A percentile compares a stretch with the other conserved stretches of the same genome.
phyloP scores from a whole-genome alignment of 2,113 vertebrate genomes.

The Poeciliopsis turrubarensis region DNA sequence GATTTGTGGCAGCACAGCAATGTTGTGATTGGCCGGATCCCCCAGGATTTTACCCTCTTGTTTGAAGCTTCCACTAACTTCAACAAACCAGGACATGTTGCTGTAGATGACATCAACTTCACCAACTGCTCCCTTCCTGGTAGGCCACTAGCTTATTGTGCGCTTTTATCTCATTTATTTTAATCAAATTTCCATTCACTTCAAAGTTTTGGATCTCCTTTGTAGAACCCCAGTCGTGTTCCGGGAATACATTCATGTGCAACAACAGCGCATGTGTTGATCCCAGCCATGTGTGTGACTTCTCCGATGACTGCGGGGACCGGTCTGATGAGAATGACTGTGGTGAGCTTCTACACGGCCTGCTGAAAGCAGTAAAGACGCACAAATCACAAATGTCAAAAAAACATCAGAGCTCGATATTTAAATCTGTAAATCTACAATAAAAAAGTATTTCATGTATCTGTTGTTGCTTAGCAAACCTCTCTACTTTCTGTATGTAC shows the following conservation, averaged over 20 bases:
- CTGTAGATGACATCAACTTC: slow-evolving; percentile 77
- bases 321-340: slow-evolving; percentile 74
- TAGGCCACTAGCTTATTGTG: slow-evolving; percentile 14
- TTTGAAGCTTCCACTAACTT: slow-evolving; percentile 75
- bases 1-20: slow-evolving; percentile 65
- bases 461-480: too few species aligned
- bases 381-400: background rate
- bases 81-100: slow-evolving; percentile 61
- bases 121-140: slow-evolving; percentile 74
- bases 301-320: slow-evolving; percentile 82
- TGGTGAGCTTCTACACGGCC: slow-evolving; percentile 58
- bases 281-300: slow-evolving; percentile 76
- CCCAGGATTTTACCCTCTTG: slow-evolving; percentile 68
- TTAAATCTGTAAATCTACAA: background rate
- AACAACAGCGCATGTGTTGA: slow-evolving; percentile 75
- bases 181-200: fast-evolving
- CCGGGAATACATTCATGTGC: slow-evolving; percentile 67
- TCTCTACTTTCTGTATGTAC: too few species aligned
- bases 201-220: background rate
- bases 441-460: background rate
- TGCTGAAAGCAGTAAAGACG: background rate
- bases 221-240: slow-evolving; percentile 75
- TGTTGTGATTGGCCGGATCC: slow-evolving; percentile 64
- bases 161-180: background rate
- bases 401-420: too few species aligned